These are phyloP conservation scores for Ictalurus furcatus DNA, from an alignment of 2,113 vertebrate species.

Conservation along the genomic window DNA sequence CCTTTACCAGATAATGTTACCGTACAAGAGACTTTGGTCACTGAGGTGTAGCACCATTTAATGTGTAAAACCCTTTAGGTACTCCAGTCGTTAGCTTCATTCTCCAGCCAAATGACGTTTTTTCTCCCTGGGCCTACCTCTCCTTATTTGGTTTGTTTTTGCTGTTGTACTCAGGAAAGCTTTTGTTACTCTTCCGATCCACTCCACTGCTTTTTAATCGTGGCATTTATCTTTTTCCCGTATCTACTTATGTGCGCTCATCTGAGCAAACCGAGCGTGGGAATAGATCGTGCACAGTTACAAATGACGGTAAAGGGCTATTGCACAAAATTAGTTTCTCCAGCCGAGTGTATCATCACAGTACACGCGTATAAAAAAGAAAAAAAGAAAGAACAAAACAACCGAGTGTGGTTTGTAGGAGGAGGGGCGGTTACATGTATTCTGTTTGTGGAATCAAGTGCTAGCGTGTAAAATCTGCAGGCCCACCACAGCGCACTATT, in stretches of 20 bases:
- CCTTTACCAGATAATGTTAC: background rate
- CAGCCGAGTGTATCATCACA: background rate
- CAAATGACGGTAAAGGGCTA: background rate
- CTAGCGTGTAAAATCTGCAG: background rate
- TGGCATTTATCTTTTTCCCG: background rate
- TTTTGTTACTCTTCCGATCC: background rate
- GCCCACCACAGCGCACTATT: background rate
- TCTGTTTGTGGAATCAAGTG: background rate
- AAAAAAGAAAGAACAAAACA: background rate
- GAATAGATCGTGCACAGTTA: background rate
- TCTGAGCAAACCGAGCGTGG: background rate
- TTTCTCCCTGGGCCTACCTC: background rate
- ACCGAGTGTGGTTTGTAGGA: background rate
- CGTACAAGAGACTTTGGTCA: background rate
- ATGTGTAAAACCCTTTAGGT: background rate
- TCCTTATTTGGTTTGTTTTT: background rate
- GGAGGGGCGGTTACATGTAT: background rate
- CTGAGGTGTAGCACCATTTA: background rate
- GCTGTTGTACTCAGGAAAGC: background rate
- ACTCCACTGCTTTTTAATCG: conserved; percentile 1
- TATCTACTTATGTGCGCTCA: background rate
- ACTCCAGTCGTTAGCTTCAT: background rate
- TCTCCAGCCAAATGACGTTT: background rate
- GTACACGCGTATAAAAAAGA: background rate
- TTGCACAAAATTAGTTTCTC: conserved; percentile 2